phyloP scores from a whole-genome alignment of 1,140 invertebrate genomes.

The Triops cancriformis region DNA sequence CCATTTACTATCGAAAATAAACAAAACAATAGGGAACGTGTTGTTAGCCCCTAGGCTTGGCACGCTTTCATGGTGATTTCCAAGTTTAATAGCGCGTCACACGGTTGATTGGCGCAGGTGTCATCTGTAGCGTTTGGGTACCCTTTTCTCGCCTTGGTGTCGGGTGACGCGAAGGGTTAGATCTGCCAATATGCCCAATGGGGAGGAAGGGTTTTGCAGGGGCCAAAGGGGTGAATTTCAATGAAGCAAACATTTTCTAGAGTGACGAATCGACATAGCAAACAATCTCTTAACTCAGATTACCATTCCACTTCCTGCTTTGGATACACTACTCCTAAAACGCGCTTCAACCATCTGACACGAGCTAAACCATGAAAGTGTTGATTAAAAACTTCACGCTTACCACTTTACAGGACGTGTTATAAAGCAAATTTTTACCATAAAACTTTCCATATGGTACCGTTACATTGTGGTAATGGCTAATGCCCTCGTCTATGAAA shows the following conservation, averaged over 20 bases:
- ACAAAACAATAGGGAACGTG: background rate
- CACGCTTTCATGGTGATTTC: constrained; percentile 9
- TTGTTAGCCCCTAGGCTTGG: background rate
- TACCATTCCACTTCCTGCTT: background rate
- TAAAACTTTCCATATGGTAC: too few species aligned
- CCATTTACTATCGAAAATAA: too few species aligned
- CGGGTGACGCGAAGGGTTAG: background rate
- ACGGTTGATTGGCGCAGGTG: constrained; percentile 12
- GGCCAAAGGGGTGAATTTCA: background rate
- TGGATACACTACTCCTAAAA: background rate
- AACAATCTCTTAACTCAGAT: constrained; percentile 11
- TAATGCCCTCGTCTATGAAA: too few species aligned
- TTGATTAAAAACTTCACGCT: background rate
- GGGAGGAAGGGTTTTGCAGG: background rate
- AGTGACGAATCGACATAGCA: constrained; percentile 5
- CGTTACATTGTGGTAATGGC: too few species aligned
- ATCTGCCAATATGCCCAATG: background rate
- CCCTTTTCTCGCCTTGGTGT: background rate
- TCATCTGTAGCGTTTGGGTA: background rate
- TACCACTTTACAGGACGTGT: background rate
- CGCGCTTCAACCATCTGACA: background rate
- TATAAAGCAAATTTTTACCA: too few species aligned
- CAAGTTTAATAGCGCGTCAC: background rate
- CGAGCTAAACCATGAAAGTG: background rate
- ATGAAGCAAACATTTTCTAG: constrained; percentile 6